Evolutionary conservation across 2,113 vertebrate genomes (phyloP), one percentile per base, ranked within the genome.

Genomic region (Chitala chitala): DNA sequence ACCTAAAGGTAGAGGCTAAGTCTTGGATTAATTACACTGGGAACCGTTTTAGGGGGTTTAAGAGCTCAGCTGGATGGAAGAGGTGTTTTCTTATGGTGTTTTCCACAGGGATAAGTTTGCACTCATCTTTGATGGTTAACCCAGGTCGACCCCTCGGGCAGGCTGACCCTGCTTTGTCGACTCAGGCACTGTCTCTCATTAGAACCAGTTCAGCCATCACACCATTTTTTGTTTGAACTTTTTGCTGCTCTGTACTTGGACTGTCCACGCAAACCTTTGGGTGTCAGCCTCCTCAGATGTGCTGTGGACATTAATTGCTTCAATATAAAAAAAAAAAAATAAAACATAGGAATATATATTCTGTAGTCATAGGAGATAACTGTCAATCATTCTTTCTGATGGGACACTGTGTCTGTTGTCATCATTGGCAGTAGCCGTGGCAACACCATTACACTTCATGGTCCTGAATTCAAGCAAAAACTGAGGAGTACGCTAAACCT

Each of bases 91-190:
- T 69, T 53, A 75, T 44, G 44, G 46, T 26, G 33, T 75, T 75
- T 75, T 78, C 77, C 77, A 63, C 69, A 69, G 70, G 74, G 73
- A 75, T 72, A 75, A 69, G 77, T 72, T 75, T 68, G 69, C 74
- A 73, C 10, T 29, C 44, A 63, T 75, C 77, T 78, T 75, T 78
- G 77, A 75, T 72, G 74, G 63, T 75, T 75, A 51, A 78, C 77
- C 69, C 59, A 24, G 22, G 50, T 13, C 46, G 77, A 75, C 77
- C 77, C 73, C 54, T 36, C 29, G 22, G 26, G 31, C 51, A 68
- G 53, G 53, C 58, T 33, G 26, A 29, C 42, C 73, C 54, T 24
- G 73, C 59, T 72, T 61, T 51, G 69, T 58, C 77, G 72, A 42
- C 46, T 44, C 26, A 38, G 1, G 20, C 59, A 48, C 77, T 75